phyloP scores from a whole-genome alignment of 2,888 invertebrate genomes.

The Apotomis capreana region DNA sequence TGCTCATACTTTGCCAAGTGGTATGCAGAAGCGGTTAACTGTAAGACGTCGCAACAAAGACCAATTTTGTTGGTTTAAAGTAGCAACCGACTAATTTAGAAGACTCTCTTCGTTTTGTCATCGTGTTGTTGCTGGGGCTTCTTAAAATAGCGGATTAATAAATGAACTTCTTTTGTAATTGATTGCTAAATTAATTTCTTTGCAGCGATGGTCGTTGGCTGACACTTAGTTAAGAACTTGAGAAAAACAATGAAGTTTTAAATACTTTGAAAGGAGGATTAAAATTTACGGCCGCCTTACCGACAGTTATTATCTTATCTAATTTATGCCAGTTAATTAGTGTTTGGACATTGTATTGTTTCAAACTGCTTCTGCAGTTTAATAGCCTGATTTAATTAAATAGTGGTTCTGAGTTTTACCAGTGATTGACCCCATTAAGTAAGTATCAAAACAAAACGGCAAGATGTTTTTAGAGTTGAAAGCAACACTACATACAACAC shows the following conservation, averaged over 20 bases:
- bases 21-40: not conserved
- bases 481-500: no score
- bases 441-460: no score
- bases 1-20: not conserved
- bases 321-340: not conserved
- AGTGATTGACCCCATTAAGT: no score
- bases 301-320: not conserved
- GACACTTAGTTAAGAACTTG: slow-evolving; percentile 22
- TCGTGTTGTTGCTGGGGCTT: slow-evolving; percentile 16
- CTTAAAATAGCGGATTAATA: slow-evolving; percentile 41
- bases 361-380: no score
- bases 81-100: slow-evolving; percentile 22
- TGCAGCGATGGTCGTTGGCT: slow-evolving; percentile 25
- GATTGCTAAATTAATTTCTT: slow-evolving; percentile 33
- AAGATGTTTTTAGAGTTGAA: no score
- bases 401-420: no score
- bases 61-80: not conserved
- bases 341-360: not conserved
- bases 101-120: slow-evolving; percentile 28
- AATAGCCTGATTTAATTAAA: no score
- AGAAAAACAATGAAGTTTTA: slow-evolving; percentile 13
- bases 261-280: slow-evolving; percentile 27
- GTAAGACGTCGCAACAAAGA: not conserved
- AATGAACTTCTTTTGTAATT: slow-evolving; percentile 39
- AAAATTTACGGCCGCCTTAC: slow-evolving; percentile 20